Percentiles rank a stretch among this genome's conserved stretches.
Conservation (phyloP, 2,113 vertebrate species). For the Euleptes europaea region DNA sequence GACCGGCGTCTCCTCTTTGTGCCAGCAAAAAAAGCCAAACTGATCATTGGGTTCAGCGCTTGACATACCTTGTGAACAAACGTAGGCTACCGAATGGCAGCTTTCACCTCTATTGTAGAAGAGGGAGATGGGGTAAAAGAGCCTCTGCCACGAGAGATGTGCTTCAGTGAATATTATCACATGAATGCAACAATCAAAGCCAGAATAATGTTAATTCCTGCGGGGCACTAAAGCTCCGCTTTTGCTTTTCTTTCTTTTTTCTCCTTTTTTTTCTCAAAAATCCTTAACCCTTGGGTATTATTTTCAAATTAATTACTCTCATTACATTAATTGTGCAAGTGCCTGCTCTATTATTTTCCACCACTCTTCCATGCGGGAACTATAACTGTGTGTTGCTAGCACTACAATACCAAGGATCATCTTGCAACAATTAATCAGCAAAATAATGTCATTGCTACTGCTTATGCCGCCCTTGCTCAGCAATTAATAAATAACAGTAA, state of each 20-base stretch:
- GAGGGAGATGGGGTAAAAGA: constrained; percentile 55
- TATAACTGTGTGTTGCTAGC: constrained; percentile 63
- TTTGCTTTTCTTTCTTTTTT: constrained; percentile 61
- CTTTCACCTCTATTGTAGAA: constrained; percentile 66
- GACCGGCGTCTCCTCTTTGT: constrained; percentile 33
- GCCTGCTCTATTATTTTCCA: constrained; percentile 51
- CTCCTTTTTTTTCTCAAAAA: constrained; percentile 39
- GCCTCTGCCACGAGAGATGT: constrained; percentile 58
- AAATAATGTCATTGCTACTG: constrained; percentile 57
- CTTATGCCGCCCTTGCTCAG: constrained; percentile 64
- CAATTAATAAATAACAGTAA: constrained; percentile 76
- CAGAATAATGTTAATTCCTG: constrained; percentile 64
- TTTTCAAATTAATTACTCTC: constrained; percentile 71
- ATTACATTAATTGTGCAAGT: constrained; percentile 61
- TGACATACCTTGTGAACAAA: constrained; percentile 61
- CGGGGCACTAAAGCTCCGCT: constrained; percentile 59
- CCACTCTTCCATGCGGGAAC: constrained; percentile 40
- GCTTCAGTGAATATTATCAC: constrained; percentile 71
- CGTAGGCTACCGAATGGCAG: constrained; percentile 62
- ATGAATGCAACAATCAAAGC: constrained; percentile 67
- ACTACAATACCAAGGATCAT: constrained; percentile 62
- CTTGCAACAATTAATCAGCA: constrained; percentile 66
- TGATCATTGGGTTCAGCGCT: constrained; percentile 33
- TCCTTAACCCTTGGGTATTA: constrained; percentile 62
- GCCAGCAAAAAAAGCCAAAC: constrained; percentile 8